These are phyloP conservation scores for Rapana venosa DNA, from an alignment of 2,888 invertebrate species.

Conservation along the genomic window DNA sequence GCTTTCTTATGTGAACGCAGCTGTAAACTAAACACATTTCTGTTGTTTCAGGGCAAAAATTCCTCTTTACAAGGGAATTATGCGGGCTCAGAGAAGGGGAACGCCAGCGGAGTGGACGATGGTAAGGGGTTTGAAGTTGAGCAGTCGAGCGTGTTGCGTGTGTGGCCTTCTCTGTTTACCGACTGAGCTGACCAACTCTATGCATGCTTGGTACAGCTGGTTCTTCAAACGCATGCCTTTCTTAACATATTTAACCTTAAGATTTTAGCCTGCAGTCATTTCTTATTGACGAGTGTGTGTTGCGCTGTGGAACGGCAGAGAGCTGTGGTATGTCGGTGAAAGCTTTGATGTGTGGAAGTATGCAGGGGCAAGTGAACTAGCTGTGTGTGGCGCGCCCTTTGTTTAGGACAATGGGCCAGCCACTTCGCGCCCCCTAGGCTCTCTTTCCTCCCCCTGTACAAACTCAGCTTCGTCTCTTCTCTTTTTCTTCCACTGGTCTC, in stretches of 20 bases:
- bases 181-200: background rate
- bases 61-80: constrained; percentile 62
- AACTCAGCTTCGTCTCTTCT: background rate
- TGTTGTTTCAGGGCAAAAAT: constrained; percentile 67
- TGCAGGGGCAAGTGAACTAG: constrained; percentile 38
- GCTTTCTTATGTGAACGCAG: constrained; percentile 5
- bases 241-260: background rate
- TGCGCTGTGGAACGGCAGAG: background rate
- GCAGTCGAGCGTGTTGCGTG: constrained; percentile 40
- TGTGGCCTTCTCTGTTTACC: constrained; percentile 39
- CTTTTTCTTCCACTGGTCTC: background rate
- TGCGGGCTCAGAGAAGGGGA: constrained; percentile 64
- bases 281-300: background rate
- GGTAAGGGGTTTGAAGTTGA: constrained; percentile 67
- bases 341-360: constrained; percentile 53
- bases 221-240: background rate
- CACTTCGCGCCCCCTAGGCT: constrained; percentile 18
- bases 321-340: constrained; percentile 25
- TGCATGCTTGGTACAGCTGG: constrained; percentile 4
- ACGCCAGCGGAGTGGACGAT: constrained; percentile 64
- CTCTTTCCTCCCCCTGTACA: background rate
- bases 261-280: background rate
- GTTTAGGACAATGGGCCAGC: constrained; percentile 27
- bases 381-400: background rate
- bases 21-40: constrained; percentile 23